Evolutionary conservation across 2,888 invertebrate species (phyloP).

Genomic region (Drosophila paramelanica): DNA sequence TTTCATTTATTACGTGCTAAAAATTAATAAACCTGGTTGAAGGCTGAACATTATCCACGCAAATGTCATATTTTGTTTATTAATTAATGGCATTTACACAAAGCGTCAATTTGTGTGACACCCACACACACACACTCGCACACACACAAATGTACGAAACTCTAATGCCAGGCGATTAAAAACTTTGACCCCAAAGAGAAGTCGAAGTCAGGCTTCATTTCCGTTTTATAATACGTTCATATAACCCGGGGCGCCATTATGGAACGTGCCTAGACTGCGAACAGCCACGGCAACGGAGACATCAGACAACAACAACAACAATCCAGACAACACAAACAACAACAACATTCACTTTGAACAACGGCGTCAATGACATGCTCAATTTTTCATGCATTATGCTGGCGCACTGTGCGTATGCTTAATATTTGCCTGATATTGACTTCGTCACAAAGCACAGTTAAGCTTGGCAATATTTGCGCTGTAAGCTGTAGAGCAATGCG

Average conservation of each 20-base stretch:
- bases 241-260: conserved; percentile 49
- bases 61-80: conserved; percentile 75
- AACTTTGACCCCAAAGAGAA: conserved; percentile 51
- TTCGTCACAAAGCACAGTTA: conserved; percentile 69
- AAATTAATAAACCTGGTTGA: conserved; percentile 64
- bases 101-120: conserved; percentile 72
- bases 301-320: conserved; percentile 22
- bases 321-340: conserved; percentile 27
- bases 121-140: conserved; percentile 10
- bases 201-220: conserved; percentile 37
- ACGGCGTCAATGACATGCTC: conserved; percentile 76
- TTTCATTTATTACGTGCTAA: conserved; percentile 77
- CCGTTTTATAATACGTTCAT: conserved; percentile 56
- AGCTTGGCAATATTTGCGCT: conserved; percentile 72
- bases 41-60: conserved; percentile 41
- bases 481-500: conserved; percentile 24
- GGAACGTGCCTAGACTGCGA: conserved; percentile 72
- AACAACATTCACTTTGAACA: conserved; percentile 23
- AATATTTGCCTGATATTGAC: conserved; percentile 71
- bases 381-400: conserved; percentile 79
- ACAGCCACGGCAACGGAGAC: conserved; percentile 29
- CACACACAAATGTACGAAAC: neutral
- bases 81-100: conserved; percentile 77
- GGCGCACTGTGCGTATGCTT: conserved; percentile 66
- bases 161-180: conserved; percentile 68